Evolutionary conservation across 1,140 invertebrate genomes (phyloP).

Genomic region (Philaenus spumarius): DNA sequence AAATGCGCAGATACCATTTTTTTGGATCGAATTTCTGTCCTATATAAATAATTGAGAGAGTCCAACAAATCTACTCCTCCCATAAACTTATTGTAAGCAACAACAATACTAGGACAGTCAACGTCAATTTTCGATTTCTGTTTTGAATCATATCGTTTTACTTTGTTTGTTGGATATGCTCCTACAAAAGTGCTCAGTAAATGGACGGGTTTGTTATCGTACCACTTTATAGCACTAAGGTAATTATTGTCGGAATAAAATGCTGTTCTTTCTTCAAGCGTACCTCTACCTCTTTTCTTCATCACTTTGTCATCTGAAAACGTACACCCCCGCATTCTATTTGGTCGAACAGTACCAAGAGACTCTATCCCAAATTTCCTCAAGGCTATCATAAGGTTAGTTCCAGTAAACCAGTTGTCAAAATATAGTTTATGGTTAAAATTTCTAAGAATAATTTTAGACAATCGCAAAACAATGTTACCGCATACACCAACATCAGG

Average conservation of each 20-base stretch:
- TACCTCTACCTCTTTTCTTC: background rate
- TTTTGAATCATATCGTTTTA: background rate
- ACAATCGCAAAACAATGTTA: background rate
- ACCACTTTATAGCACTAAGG: background rate
- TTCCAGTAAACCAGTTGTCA: background rate
- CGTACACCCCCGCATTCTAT: background rate
- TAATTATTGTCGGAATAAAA: background rate
- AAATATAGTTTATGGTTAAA: background rate
- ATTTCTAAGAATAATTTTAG: background rate
- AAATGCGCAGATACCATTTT: background rate
- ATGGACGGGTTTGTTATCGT: background rate
- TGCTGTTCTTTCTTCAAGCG: background rate
- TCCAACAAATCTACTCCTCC: background rate
- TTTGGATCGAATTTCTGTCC: background rate
- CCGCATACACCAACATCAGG: background rate
- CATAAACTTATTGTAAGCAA: slow-evolving; percentile 1
- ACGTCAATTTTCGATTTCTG: background rate
- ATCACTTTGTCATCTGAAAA: background rate
- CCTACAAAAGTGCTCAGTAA: background rate
- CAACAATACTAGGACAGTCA: background rate
- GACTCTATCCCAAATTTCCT: background rate
- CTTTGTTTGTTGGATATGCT: background rate
- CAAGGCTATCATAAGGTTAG: background rate
- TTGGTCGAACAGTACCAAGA: background rate
- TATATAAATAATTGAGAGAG: background rate